A percentile compares a stretch with the other conserved stretches of the same genome.
phyloP scores from a whole-genome alignment of 2,113 vertebrate species.

The Leucopsar rothschildi region DNA sequence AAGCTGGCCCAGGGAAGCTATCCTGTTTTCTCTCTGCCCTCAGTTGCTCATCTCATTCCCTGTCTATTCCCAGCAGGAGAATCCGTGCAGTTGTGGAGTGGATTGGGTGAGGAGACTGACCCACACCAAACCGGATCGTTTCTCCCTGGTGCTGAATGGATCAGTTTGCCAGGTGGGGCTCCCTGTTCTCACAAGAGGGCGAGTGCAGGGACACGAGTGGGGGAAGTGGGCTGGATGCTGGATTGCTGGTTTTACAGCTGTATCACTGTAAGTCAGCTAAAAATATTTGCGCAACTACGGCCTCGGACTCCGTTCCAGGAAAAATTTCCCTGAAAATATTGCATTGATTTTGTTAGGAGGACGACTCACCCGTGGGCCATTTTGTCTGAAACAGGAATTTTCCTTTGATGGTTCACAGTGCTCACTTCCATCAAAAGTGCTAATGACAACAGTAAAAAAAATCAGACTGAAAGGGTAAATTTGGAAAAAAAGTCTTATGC shows the following conservation, averaged over 20 bases:
- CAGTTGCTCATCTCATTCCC: not conserved
- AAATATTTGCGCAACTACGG: not conserved
- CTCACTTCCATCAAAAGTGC: not conserved
- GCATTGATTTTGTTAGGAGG: not conserved
- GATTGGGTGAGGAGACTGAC: not conserved
- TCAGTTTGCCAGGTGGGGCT: accelerated
- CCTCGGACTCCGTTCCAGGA: not conserved
- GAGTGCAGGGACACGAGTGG: not conserved
- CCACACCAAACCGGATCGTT: not conserved
- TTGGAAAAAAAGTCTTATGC: not conserved
- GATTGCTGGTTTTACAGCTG: not conserved
- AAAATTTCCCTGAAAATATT: not conserved
- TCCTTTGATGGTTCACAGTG: not conserved
- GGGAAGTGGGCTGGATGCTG: not conserved
- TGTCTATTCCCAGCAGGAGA: not conserved
- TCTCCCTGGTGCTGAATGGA: not conserved
- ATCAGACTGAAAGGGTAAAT: not conserved
- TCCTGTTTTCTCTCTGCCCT: not conserved
- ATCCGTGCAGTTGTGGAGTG: not conserved
- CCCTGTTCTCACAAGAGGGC: not conserved
- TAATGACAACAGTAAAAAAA: not conserved
- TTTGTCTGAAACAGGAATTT: not conserved
- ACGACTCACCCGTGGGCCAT: not conserved
- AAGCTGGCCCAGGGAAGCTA: not conserved
- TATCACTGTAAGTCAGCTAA: not conserved